Percentiles rank a stretch among this genome's conserved stretches.
Conservation (phyloP, 1,140 invertebrate genomes). For the Sitophilus oryzae region DNA sequence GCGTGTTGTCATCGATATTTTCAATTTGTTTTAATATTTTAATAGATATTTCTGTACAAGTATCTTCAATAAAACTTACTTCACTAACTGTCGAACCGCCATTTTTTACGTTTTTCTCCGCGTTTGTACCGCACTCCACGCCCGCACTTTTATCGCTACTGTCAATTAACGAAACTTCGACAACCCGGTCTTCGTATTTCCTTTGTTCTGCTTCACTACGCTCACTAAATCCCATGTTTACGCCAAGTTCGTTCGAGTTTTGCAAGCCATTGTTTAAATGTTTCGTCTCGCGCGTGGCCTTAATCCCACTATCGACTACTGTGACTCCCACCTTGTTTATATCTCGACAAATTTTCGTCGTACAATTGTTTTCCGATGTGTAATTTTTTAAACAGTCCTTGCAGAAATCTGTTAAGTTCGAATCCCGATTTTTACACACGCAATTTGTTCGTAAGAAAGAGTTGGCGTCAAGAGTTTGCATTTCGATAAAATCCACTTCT, state of each 20-base stretch:
- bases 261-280: background rate
- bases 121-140: background rate
- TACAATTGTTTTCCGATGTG: constrained; percentile 1
- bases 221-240: background rate
- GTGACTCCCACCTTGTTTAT: background rate
- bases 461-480: constrained; percentile 19
- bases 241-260: background rate
- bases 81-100: too few relatives aligned
- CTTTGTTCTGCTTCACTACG: background rate
- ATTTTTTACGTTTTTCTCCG: background rate
- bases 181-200: background rate
- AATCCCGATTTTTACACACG: background rate
- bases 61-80: too few relatives aligned
- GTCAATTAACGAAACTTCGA: background rate
- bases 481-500: constrained; percentile 16
- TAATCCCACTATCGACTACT: background rate
- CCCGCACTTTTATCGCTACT: background rate
- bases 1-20: too few relatives aligned
- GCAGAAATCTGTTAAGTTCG: background rate
- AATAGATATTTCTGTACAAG: too few relatives aligned
- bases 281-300: constrained; percentile 2
- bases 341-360: background rate
- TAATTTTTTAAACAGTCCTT: constrained; percentile 16
- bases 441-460: constrained; percentile 17
- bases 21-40: too few relatives aligned